Conservation (phyloP, 2,888 invertebrate genomes). For the Ecliptopera silaceata region DNA sequence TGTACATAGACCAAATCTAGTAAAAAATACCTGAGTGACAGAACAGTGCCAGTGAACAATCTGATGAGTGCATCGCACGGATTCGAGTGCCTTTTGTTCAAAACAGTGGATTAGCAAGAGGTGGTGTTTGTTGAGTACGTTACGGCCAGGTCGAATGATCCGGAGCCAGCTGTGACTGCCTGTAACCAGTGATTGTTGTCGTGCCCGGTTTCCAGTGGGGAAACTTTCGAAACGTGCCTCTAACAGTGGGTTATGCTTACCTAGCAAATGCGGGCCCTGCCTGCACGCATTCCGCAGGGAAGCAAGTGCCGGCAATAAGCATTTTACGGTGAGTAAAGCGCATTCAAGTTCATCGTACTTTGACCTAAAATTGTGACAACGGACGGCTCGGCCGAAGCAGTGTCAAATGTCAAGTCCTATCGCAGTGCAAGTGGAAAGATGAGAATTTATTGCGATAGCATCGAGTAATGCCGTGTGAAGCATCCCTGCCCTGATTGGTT, state of each 20-base stretch:
- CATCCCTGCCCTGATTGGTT: conserved; percentile 18
- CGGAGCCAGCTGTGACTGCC: conserved; percentile 60
- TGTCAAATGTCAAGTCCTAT: conserved; percentile 61
- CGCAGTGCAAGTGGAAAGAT: conserved; percentile 40
- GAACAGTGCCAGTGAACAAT: conserved; percentile 42
- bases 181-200: conserved; percentile 80
- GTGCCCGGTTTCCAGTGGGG: conserved; percentile 79
- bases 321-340: conserved; percentile 81
- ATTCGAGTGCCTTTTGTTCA: conserved; percentile 79
- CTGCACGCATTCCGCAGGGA: conserved; percentile 80
- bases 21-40: conserved; percentile 29
- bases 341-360: conserved; percentile 80
- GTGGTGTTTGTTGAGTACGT: conserved; percentile 68
- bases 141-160: conserved; percentile 64
- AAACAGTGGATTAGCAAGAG: conserved; percentile 71
- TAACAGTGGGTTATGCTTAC: conserved; percentile 80
- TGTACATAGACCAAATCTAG: conserved; percentile 40
- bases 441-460: conserved; percentile 41
- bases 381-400: conserved; percentile 44
- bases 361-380: conserved; percentile 70
- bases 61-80: conserved; percentile 66
- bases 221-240: conserved; percentile 82
- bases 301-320: conserved; percentile 80
- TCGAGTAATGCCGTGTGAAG: conserved; percentile 25
- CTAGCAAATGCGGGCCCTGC: conserved; percentile 78